phyloP scores from a whole-genome alignment of 2,888 invertebrate species.

The Salticus scenicus region DNA sequence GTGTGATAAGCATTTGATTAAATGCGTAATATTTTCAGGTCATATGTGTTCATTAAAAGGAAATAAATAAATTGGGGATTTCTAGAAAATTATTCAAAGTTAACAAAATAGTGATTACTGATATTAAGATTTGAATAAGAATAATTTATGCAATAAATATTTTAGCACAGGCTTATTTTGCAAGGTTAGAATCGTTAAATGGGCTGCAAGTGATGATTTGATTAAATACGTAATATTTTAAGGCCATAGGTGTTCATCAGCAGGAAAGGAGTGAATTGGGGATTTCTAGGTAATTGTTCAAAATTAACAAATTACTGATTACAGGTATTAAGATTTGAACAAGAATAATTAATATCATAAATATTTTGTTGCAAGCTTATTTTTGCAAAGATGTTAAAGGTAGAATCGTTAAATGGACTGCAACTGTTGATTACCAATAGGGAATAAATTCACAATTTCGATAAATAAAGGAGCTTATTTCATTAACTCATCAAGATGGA shows the following conservation, averaged over 20 bases:
- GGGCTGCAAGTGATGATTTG: background rate
- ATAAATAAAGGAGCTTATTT: too few relatives aligned
- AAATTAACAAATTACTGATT: background rate
- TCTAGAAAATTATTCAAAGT: background rate
- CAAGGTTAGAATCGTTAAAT: too few relatives aligned
- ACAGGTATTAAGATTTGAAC: background rate
- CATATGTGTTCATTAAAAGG: background rate
- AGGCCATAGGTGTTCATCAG: background rate
- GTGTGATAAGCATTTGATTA: background rate
- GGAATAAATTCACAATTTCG: too few relatives aligned
- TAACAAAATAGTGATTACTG: background rate
- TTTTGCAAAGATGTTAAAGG: too few relatives aligned
- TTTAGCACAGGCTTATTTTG: too few relatives aligned
- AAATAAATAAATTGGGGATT: too few relatives aligned
- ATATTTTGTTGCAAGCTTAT: too few relatives aligned
- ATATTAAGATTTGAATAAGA: conserved; percentile 2
- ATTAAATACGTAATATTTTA: background rate
- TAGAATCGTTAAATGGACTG: too few relatives aligned
- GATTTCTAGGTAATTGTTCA: background rate
- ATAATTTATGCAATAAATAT: too few relatives aligned
- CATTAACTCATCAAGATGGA: too few relatives aligned
- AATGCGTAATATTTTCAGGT: background rate
- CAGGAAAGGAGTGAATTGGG: too few relatives aligned
- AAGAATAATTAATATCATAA: background rate
- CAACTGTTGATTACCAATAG: background rate